phyloP scores from a whole-genome alignment of 2,797 vertebrate species.

The Microcaecilia unicolor region DNA sequence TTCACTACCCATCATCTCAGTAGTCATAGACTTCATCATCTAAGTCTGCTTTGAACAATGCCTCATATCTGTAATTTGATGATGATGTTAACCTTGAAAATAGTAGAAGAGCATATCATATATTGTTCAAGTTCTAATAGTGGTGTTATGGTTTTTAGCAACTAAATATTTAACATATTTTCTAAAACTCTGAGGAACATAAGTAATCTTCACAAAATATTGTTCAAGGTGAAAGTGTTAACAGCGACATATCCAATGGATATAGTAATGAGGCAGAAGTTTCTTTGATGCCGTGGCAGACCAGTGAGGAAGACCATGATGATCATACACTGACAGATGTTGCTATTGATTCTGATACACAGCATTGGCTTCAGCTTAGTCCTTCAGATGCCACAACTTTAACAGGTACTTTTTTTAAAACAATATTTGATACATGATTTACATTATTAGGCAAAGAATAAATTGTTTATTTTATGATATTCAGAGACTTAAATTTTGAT shows the following conservation, averaged over 20 bases:
- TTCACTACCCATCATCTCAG: too few species aligned
- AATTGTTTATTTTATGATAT: too few species aligned
- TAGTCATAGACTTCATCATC: too few species aligned
- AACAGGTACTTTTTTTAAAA: slow-evolving; percentile 68
- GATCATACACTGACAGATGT: slow-evolving; percentile 64
- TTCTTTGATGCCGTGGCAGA: slow-evolving; percentile 62
- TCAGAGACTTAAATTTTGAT: too few species aligned
- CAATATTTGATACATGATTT: not conserved
- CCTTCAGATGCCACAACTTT: slow-evolving; percentile 70
- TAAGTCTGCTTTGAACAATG: too few species aligned
- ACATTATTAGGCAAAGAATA: not conserved
- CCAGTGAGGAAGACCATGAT: slow-evolving; percentile 76
- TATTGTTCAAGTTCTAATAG: too few species aligned
- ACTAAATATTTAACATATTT: fast-evolving
- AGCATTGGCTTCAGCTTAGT: slow-evolving; percentile 76
- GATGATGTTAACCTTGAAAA: too few species aligned
- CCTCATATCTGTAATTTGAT: too few species aligned
- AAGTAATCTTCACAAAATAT: not conserved
- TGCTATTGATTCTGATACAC: slow-evolving; percentile 62
- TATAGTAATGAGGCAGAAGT: slow-evolving; percentile 71
- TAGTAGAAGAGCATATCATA: too few species aligned
- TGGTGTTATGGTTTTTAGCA: not conserved
- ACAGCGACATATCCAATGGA: slow-evolving; percentile 74
- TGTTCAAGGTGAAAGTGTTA: slow-evolving; percentile 75
- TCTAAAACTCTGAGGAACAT: not conserved